Percentiles rank a stretch among this genome's conserved stretches.
phyloP scores from a whole-genome alignment of 1,140 invertebrate species.

The Papilio polyxenes region DNA sequence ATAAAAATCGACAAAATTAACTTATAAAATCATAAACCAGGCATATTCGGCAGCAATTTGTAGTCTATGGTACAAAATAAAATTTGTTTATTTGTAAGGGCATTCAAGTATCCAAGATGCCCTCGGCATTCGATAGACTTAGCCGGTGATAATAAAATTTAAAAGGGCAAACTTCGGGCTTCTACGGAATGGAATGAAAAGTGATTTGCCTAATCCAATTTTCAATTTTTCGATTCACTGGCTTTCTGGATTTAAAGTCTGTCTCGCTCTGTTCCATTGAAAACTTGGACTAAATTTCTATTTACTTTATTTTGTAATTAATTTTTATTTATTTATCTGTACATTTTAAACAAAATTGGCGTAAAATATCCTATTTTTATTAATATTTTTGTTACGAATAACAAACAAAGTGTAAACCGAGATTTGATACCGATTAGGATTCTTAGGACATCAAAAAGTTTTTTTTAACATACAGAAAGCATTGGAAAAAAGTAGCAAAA shows the following conservation, averaged over 20 bases:
- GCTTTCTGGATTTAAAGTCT: slow-evolving; percentile 57
- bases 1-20: not conserved
- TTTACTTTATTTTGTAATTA: slow-evolving; percentile 4
- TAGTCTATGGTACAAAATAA: not conserved
- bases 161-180: slow-evolving; percentile 77
- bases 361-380: too few species aligned
- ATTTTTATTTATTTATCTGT: not conserved
- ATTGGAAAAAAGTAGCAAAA: not conserved
- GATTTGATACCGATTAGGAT: too few species aligned
- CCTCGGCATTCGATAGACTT: slow-evolving; percentile 32
- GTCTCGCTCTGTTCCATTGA: not conserved
- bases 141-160: slow-evolving; percentile 75
- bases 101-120: not conserved
- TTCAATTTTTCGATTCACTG: slow-evolving; percentile 77
- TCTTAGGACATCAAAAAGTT: too few species aligned
- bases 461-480: too few species aligned
- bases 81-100: slow-evolving; percentile 29
- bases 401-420: too few species aligned
- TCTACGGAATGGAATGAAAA: slow-evolving; percentile 75
- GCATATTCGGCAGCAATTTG: too few species aligned
- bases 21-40: not conserved
- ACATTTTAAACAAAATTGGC: not conserved
- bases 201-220: slow-evolving; percentile 80
- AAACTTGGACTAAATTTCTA: slow-evolving; percentile 16
- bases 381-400: too few species aligned